Percentiles rank a stretch among this genome's conserved stretches.
Evolutionary conservation across 1,140 invertebrate genomes (phyloP).

Genomic region (Hylyphantes graminicola): DNA sequence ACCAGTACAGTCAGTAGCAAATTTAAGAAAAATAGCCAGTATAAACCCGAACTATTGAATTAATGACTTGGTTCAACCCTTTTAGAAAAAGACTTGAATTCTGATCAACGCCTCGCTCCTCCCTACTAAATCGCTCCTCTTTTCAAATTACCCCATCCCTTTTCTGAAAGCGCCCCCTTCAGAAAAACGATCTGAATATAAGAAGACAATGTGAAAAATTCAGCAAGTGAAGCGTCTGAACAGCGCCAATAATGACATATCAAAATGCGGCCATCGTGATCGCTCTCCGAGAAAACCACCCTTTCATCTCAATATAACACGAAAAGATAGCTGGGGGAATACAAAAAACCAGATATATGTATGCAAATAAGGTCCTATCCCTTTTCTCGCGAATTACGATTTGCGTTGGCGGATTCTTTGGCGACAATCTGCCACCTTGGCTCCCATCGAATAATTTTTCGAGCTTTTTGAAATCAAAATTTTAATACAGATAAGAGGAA

Average conservation of each 20-base stretch:
- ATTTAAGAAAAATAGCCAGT: too few species aligned
- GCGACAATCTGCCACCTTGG: too few species aligned
- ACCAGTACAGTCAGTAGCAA: too few species aligned
- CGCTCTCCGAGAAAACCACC: slow-evolving; percentile 15
- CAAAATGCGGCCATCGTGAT: slow-evolving; percentile 47
- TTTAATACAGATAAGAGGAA: too few species aligned
- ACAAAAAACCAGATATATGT: slow-evolving; percentile 52
- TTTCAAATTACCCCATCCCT: not conserved
- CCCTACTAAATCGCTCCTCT: not conserved
- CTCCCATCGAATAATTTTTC: too few species aligned
- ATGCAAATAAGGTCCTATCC: slow-evolving; percentile 46
- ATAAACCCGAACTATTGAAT: too few species aligned
- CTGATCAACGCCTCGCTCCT: too few species aligned
- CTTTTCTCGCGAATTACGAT: slow-evolving; percentile 48
- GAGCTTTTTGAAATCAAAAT: too few species aligned
- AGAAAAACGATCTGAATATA: not conserved
- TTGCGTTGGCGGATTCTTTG: slow-evolving; percentile 18
- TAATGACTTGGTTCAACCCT: too few species aligned
- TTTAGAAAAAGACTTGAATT: too few species aligned
- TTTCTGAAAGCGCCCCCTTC: not conserved
- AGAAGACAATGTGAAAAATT: slow-evolving; percentile 35
- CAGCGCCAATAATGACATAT: slow-evolving; percentile 49
- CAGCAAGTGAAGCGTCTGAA: slow-evolving; percentile 22
- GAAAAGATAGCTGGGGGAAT: not conserved
- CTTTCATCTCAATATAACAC: slow-evolving; percentile 31